Percentiles rank a stretch among this genome's conserved stretches.
Conservation (phyloP, 1,140 invertebrate genomes). For the Periplaneta americana region DNA sequence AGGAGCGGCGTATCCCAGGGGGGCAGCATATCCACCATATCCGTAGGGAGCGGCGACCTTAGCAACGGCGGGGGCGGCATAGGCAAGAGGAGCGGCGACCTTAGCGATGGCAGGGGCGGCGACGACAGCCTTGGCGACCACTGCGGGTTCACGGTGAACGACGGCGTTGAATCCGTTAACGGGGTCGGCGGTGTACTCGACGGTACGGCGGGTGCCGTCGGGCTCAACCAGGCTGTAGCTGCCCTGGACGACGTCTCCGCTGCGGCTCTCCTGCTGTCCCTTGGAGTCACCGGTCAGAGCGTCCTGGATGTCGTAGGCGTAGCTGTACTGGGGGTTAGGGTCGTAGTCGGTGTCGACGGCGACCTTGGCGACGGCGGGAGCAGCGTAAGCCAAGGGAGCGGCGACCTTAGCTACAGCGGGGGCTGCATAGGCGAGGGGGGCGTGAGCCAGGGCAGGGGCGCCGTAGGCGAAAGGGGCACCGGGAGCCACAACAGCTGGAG, state of each 20-base stretch:
- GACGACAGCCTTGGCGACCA: too few relatives aligned
- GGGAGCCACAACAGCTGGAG: constrained; percentile 9
- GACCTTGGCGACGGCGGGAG: constrained; percentile 13
- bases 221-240: too few relatives aligned
- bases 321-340: constrained; percentile 48
- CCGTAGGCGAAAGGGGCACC: constrained; percentile 3
- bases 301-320: constrained; percentile 57
- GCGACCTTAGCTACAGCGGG: constrained; percentile 26
- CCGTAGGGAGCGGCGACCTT: constrained; percentile 28
- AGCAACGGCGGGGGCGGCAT: constrained; percentile 37
- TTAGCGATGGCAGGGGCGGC: too few relatives aligned
- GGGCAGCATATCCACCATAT: constrained; percentile 25
- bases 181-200: constrained; percentile 44
- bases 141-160: too few relatives aligned
- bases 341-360: constrained; percentile 19
- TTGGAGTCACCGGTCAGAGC: constrained; percentile 29
- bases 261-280: constrained; percentile 23
- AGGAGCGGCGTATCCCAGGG: constrained; percentile 9
- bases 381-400: neutral
- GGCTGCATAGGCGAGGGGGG: constrained; percentile 27
- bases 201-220: too few relatives aligned
- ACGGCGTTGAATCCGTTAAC: too few relatives aligned
- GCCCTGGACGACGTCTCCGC: constrained; percentile 27
- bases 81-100: too few relatives aligned
- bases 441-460: constrained; percentile 10